Evolutionary conservation across 2,888 invertebrate genomes (phyloP), one percentile per base, ranked within the genome.

Genomic region (Agrochola litura): DNA sequence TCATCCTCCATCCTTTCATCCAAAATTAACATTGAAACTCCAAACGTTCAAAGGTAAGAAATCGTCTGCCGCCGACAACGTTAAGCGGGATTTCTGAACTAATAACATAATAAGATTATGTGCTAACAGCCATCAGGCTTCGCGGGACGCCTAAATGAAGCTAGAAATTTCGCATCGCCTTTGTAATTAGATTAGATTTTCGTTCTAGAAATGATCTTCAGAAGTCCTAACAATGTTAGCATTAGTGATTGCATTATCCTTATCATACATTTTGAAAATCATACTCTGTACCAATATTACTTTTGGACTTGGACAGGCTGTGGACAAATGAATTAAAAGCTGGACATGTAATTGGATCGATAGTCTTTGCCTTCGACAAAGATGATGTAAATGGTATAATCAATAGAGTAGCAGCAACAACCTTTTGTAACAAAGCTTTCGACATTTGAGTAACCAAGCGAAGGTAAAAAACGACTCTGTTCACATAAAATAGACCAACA

Each of bases 41-140:
- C 25, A 76, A 81, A 82, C 41, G 12, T 54, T 43, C 37, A 63
- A 71, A 41, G 72, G 63, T 37, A 84, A 73, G 74, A 69, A 86
- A 84, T 74, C 73, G 56, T 22, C 68, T 65, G 54, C 67, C 65
- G 9, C n/a, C 69, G 25, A 64, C 72, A 66, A 77, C 79, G 88
- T 84, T 88, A 89, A 88, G 84, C 85, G 74, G 85, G 81, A 85
- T 89, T 86, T 83, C 77, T 76, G 60, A 89, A 78, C 87, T 91
- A 91, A 91, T 90, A 88, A 85, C 84, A 82, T 93, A 93, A 93
- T 93, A 80, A 87, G 93, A 93, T 93, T 91, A 90, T 79, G 78
- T 79, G 79, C 76, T 84, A 84, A 87, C 86, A 81, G 79, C 72
- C 81, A 79, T 52, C 82, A 86, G 92, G 93, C 92, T 90, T 87